These are phyloP conservation scores for Spheniscus mendiculus DNA, from an alignment of 2,113 vertebrate species.

Conservation along the genomic window DNA sequence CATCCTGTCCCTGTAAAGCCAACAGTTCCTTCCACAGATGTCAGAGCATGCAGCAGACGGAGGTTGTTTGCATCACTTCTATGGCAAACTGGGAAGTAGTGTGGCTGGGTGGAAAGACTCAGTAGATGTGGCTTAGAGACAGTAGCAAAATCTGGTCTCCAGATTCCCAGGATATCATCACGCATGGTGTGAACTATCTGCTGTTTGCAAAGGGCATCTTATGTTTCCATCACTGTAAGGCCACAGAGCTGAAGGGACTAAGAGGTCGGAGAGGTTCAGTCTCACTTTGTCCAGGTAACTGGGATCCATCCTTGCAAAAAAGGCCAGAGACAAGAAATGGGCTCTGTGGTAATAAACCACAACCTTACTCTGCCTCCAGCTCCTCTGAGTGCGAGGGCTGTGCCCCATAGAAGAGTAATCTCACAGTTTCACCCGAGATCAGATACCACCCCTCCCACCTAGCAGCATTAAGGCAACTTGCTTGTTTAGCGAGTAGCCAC, in stretches of 20 bases:
- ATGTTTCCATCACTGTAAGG: not conserved
- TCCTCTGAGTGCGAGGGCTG: not conserved
- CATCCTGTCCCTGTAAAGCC: fast-evolving
- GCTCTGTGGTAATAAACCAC: not conserved
- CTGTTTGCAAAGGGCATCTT: not conserved
- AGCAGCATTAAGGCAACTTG: not conserved
- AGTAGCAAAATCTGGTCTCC: not conserved
- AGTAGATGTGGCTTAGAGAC: not conserved
- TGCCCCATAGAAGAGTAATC: not conserved
- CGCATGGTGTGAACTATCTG: fast-evolving
- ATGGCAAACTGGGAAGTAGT: not conserved
- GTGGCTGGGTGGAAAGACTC: not conserved
- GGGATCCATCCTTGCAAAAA: not conserved
- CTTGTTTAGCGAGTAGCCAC: not conserved
- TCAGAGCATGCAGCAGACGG: fast-evolving
- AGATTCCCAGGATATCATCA: not conserved
- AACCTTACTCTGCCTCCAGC: not conserved
- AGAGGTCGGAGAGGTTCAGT: fast-evolving
- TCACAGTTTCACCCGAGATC: not conserved
- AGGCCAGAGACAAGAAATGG: not conserved
- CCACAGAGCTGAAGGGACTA: not conserved
- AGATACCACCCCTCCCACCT: not conserved
- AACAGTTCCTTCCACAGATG: not conserved
- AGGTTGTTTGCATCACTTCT: not conserved
- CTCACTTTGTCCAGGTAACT: not conserved